Percentiles rank a stretch among this genome's conserved stretches.
These are phyloP conservation scores for Xylocampa areola DNA, from an alignment of 2,888 invertebrate genomes.

Conservation along the genomic window DNA sequence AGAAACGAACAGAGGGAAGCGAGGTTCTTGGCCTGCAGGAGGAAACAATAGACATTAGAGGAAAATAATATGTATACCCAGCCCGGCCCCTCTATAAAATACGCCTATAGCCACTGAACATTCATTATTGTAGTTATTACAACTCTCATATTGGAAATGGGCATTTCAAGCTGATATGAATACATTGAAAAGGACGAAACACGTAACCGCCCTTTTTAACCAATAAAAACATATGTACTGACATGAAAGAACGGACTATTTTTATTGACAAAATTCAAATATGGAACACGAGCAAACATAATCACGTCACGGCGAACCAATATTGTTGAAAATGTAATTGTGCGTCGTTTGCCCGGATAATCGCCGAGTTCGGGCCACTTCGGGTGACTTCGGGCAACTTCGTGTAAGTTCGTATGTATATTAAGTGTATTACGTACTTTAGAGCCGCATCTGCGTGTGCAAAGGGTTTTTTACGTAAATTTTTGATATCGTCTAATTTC, in stretches of 20 bases:
- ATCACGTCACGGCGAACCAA: constrained; percentile 52
- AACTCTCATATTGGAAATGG: too few species aligned
- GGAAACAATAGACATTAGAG: too few species aligned
- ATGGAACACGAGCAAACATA: constrained; percentile 45
- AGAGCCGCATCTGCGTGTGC: constrained; percentile 28
- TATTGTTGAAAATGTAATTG: constrained; percentile 59
- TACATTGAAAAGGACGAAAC: too few species aligned
- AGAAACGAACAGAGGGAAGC: too few species aligned
- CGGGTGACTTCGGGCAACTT: constrained; percentile 15
- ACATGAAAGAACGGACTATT: constrained; percentile 42
- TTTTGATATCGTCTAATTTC: not conserved
- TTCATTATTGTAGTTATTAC: too few species aligned
- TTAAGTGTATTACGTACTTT: constrained; percentile 40
- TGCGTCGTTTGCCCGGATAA: constrained; percentile 45
- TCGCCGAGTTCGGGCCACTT: constrained; percentile 30
- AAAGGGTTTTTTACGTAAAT: constrained; percentile 17
- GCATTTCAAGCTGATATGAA: too few species aligned
- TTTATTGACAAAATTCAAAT: constrained; percentile 46
- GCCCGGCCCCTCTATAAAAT: too few species aligned
- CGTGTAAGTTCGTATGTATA: constrained; percentile 19
- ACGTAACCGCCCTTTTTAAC: not conserved
- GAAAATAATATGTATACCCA: too few species aligned
- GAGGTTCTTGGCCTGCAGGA: too few species aligned
- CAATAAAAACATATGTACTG: not conserved
- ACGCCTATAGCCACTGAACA: too few species aligned